Conservation (phyloP, 2,113 vertebrate genomes). For the Asarcornis scutulata region DNA sequence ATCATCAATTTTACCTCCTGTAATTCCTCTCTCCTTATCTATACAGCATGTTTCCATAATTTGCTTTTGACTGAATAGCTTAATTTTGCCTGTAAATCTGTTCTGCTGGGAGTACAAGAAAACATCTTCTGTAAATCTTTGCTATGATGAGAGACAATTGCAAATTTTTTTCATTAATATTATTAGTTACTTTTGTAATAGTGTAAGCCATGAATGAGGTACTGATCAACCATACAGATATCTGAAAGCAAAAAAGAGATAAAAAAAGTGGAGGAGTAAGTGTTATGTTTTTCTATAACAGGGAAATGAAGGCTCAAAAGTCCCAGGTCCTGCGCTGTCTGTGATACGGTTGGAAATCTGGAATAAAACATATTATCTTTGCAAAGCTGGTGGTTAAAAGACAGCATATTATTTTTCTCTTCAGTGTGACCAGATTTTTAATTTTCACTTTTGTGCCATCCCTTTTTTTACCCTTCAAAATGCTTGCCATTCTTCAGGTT, state of each 20-base stretch:
- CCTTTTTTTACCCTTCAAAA: not conserved
- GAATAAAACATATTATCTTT: not conserved
- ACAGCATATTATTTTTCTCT: not conserved
- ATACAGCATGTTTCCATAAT: not conserved
- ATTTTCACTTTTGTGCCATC: not conserved
- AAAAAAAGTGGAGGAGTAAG: not conserved
- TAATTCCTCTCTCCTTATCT: slow-evolving; percentile 26
- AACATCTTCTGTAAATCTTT: not conserved
- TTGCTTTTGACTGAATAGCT: not conserved
- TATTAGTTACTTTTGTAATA: slow-evolving; percentile 10
- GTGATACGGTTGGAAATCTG: not conserved
- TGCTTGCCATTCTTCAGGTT: not conserved
- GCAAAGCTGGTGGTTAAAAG: not conserved
- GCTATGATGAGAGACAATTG: not conserved
- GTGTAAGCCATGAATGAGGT: not conserved
- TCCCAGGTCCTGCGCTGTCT: not conserved
- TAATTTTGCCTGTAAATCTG: slow-evolving; percentile 8
- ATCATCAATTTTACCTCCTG: not conserved
- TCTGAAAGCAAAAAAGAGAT: not conserved
- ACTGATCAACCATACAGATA: not conserved
- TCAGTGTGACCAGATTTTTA: not conserved
- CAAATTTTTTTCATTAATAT: not conserved
- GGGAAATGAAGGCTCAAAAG: not conserved
- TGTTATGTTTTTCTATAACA: not conserved
- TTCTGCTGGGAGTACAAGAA: not conserved